Conservation (phyloP, 2,797 vertebrate genomes). For the Ctenopoma kingsleyae region DNA sequence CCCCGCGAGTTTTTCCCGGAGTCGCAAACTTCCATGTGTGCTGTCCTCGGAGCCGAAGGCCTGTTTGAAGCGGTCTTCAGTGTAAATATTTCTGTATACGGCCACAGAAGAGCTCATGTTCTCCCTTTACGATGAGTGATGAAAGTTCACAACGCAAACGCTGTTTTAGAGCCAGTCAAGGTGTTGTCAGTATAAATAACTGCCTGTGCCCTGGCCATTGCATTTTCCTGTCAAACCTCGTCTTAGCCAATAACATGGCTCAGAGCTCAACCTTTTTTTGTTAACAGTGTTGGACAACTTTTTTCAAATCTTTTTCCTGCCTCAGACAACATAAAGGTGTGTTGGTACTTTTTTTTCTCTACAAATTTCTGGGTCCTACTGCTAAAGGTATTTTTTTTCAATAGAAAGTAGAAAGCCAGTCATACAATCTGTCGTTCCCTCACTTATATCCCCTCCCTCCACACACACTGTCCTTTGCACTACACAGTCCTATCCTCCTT, state of each 20-base stretch:
- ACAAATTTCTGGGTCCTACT: conserved; percentile 82
- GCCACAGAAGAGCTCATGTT: conserved; percentile 87
- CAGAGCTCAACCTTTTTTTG: conserved; percentile 53
- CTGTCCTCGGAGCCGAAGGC: conserved; percentile 80
- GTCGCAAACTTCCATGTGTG: conserved; percentile 52
- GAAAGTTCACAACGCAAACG: conserved; percentile 6
- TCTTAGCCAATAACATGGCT: conserved; percentile 79
- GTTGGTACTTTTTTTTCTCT: conserved; percentile 41
- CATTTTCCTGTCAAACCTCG: conserved; percentile 76
- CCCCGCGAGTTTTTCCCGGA: conserved; percentile 72
- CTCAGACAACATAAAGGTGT: conserved; percentile 77
- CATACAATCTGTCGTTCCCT: conserved; percentile 30
- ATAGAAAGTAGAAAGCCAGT: conserved; percentile 27
- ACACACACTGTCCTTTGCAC: conserved; percentile 27
- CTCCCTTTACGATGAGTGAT: conserved; percentile 40
- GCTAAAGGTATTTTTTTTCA: conserved; percentile 55
- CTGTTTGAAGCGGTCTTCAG: conserved; percentile 89
- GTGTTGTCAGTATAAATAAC: conserved; percentile 73
- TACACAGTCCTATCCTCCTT: conserved; percentile 46
- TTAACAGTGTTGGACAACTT: conserved; percentile 69
- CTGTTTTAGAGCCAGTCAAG: conserved; percentile 32
- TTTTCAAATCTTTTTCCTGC: conserved; percentile 66
- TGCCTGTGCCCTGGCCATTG: conserved; percentile 68
- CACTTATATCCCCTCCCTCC: conserved; percentile 16
- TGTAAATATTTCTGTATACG: conserved; percentile 88